These are phyloP conservation scores for Lota lota DNA, from an alignment of 2,113 vertebrate species.

Conservation along the genomic window DNA sequence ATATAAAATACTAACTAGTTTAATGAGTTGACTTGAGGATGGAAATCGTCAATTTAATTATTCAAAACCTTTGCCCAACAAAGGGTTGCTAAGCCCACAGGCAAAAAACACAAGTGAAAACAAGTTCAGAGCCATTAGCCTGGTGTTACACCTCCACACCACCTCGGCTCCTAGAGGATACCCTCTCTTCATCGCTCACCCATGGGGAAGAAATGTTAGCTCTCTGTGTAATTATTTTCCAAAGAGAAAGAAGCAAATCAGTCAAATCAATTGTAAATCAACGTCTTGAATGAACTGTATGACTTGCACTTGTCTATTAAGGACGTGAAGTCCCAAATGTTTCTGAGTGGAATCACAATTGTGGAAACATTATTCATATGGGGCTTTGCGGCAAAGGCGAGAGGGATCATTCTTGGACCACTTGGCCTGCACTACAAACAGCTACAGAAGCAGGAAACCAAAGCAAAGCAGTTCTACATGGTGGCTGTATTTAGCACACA, in stretches of 20 bases:
- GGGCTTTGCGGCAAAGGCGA: constrained; percentile 33
- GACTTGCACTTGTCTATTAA: too few relatives aligned
- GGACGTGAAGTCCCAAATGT: too few relatives aligned
- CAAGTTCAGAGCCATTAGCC: constrained; percentile 51
- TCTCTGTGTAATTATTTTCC: constrained; percentile 17
- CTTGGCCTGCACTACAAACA: constrained; percentile 46
- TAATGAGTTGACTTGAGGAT: too few relatives aligned
- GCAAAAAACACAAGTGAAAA: constrained; percentile 40
- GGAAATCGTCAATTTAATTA: too few relatives aligned
- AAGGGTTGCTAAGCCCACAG: constrained; percentile 24
- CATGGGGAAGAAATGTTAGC: constrained; percentile 35
- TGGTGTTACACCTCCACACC: constrained; percentile 26
- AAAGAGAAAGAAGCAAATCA: neutral
- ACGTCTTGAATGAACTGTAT: too few relatives aligned
- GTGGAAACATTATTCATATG: too few relatives aligned
- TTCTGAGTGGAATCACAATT: too few relatives aligned
- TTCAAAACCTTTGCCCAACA: neutral
- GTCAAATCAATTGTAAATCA: too few relatives aligned
- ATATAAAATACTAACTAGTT: too few relatives aligned
- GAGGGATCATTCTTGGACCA: constrained; percentile 44
- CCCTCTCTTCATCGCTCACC: constrained; percentile 17
- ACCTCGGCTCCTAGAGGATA: constrained; percentile 24
- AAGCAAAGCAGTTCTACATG: constrained; percentile 73
- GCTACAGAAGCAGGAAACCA: constrained; percentile 65
- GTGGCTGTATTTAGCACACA: constrained; percentile 60